phyloP scores from a whole-genome alignment of 2,888 invertebrate species.

The Spilarctia lutea region DNA sequence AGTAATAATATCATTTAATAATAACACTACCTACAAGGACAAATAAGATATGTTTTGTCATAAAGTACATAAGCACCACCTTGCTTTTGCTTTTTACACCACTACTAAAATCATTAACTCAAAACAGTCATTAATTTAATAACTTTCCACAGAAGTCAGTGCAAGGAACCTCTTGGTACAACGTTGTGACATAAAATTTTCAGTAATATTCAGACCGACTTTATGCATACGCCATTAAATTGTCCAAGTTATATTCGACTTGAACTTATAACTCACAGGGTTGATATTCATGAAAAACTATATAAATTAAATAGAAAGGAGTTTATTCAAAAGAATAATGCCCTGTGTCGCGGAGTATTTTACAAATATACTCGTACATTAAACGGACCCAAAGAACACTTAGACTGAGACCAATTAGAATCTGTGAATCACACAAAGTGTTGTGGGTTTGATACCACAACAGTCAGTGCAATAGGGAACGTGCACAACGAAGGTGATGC shows the following conservation, averaged over 20 bases:
- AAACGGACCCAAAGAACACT: too few relatives aligned
- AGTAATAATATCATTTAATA: neutral
- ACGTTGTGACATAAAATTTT: slow-evolving; percentile 39
- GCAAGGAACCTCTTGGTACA: slow-evolving; percentile 45
- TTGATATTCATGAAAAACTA: neutral
- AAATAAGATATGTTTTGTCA: neutral
- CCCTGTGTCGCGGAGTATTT: too few relatives aligned
- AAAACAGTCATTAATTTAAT: slow-evolving; percentile 40
- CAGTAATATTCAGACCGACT: slow-evolving; percentile 34
- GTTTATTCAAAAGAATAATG: too few relatives aligned
- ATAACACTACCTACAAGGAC: neutral
- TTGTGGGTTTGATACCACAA: too few relatives aligned
- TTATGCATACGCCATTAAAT: slow-evolving; percentile 8
- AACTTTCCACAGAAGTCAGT: slow-evolving; percentile 33
- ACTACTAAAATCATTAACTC: slow-evolving; percentile 40
- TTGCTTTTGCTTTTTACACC: too few relatives aligned
- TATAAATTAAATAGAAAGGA: neutral
- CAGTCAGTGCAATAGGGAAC: too few relatives aligned
- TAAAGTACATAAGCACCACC: slow-evolving; percentile 22
- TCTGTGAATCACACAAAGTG: too few relatives aligned
- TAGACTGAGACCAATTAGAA: too few relatives aligned
- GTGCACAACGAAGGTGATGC: too few relatives aligned
- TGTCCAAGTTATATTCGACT: neutral
- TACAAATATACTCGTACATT: too few relatives aligned
- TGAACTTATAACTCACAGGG: neutral